Conservation (phyloP, 2,888 invertebrate genomes). For the Lasioglossum leucozonium region DNA sequence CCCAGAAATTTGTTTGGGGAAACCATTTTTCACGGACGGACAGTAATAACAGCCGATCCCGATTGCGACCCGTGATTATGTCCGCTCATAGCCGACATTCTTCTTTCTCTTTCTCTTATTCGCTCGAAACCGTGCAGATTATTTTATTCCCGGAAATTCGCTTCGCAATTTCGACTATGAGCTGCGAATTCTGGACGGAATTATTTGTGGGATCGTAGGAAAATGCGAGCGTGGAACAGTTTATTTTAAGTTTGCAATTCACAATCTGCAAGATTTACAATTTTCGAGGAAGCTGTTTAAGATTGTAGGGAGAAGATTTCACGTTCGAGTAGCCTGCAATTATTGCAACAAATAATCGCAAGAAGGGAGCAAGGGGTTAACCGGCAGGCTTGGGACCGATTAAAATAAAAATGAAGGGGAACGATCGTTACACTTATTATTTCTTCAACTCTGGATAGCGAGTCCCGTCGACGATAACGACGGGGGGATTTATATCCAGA, state of each 20-base stretch:
- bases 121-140: conserved; percentile 49
- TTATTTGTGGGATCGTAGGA: too few species aligned
- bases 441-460: conserved; percentile 53
- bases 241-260: not conserved
- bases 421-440: conserved; percentile 43
- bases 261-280: not conserved
- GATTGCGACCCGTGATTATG: conserved; percentile 72
- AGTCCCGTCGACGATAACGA: conserved; percentile 29
- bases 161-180: not conserved
- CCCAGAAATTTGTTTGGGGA: conserved; percentile 80
- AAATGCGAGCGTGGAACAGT: not conserved
- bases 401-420: conserved; percentile 4
- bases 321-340: not conserved
- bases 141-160: conserved; percentile 66
- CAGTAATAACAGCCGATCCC: conserved; percentile 79
- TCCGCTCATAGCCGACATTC: conserved; percentile 48
- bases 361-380: not conserved
- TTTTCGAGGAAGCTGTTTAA: not conserved
- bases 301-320: not conserved
- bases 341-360: not conserved
- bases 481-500: conserved; percentile 45
- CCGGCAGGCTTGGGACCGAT: not conserved
- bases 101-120: not conserved
- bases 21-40: conserved; percentile 82
- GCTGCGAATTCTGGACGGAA: not conserved